Evolutionary conservation across 2,797 vertebrate species (phyloP).

Genomic region (Acestrorhynchus altus): DNA sequence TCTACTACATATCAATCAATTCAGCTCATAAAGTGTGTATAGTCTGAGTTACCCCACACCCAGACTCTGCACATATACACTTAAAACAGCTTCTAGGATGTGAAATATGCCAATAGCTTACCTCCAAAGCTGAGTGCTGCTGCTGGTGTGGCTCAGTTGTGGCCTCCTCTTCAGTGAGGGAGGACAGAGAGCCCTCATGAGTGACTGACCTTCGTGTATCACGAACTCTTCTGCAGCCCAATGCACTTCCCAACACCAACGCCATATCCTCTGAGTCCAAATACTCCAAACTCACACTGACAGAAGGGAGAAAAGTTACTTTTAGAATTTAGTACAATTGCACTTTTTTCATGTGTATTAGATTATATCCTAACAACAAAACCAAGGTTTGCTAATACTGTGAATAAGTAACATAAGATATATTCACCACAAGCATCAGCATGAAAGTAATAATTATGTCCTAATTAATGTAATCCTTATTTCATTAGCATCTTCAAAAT

Average conservation of each 20-base stretch:
- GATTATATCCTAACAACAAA: not conserved
- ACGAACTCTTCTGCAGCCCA: conserved; percentile 33
- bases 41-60: not conserved
- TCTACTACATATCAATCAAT: not conserved
- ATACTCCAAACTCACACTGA: conserved; percentile 71
- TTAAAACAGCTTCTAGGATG: not conserved
- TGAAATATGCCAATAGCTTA: conserved; percentile 16
- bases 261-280: conserved; percentile 64
- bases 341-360: not conserved
- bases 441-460: no score
- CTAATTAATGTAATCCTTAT: no score
- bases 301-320: not conserved
- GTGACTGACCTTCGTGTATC: conserved; percentile 65
- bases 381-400: no score
- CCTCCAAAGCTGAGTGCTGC: conserved; percentile 52
- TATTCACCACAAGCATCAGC: no score
- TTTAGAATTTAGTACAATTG: not conserved
- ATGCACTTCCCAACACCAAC: conserved; percentile 47
- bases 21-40: no score
- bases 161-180: conserved; percentile 69
- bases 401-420: no score
- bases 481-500: no score
- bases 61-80: no score
- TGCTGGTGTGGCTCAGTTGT: conserved; percentile 51
- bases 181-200: conserved; percentile 73